phyloP scores from a whole-genome alignment of 2,888 invertebrate species.

The Polymixis lichenea region DNA sequence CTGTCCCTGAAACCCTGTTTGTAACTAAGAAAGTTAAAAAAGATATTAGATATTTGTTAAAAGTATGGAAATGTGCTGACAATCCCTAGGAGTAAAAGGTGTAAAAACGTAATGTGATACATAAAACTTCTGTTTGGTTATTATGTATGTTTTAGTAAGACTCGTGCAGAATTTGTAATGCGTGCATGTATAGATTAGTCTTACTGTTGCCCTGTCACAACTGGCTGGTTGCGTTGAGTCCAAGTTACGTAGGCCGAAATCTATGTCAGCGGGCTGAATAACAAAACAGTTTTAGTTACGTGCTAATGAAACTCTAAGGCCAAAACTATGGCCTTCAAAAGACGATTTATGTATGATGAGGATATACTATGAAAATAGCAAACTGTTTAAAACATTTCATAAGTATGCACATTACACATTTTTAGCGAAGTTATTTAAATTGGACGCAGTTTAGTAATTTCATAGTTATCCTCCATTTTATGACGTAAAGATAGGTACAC shows the following conservation, averaged over 20 bases:
- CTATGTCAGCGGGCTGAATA: slow-evolving; percentile 86
- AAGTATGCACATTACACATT: not conserved
- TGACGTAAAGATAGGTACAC: slow-evolving; percentile 26
- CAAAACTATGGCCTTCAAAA: slow-evolving; percentile 65
- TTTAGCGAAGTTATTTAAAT: too few species aligned
- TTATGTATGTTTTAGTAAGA: slow-evolving; percentile 61
- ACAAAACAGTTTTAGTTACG: slow-evolving; percentile 73
- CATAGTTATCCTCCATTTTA: slow-evolving; percentile 26
- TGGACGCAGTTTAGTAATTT: slow-evolving; percentile 26
- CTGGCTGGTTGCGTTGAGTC: slow-evolving; percentile 83
- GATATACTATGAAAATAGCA: slow-evolving; percentile 31
- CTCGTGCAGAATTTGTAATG: slow-evolving; percentile 73
- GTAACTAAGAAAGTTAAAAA: slow-evolving; percentile 8
- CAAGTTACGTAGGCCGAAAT: slow-evolving; percentile 87
- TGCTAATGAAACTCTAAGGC: slow-evolving; percentile 64
- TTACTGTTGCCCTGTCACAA: slow-evolving; percentile 87
- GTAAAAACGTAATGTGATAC: slow-evolving; percentile 35
- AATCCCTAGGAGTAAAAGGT: slow-evolving; percentile 6
- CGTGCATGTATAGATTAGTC: slow-evolving; percentile 82
- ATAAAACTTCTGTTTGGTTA: slow-evolving; percentile 41
- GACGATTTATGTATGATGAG: slow-evolving; percentile 16
- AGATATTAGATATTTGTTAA: slow-evolving; percentile 17
- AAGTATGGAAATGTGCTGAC: slow-evolving; percentile 40
- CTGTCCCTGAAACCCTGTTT: slow-evolving; percentile 16
- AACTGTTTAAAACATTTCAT: not conserved